Evolutionary conservation across 2,888 invertebrate genomes (phyloP), one percentile per base, ranked within the genome.

Genomic region (Agelastica alni): DNA sequence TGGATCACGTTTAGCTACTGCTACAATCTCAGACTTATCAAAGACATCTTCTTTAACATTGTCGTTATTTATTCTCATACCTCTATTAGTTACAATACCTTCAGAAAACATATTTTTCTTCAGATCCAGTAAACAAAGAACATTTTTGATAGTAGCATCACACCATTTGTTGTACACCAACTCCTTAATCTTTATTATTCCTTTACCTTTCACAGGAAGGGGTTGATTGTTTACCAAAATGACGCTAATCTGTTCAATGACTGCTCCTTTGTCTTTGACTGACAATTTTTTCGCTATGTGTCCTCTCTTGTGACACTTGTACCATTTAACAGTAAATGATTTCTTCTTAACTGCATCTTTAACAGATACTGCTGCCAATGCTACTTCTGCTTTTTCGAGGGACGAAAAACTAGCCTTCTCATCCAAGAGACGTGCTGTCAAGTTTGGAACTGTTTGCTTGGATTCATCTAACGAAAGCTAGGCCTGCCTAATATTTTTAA

Each of bases 371-470:
- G n/a, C n/a, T n/a, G n/a, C n/a, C n/a, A n/a, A n/a, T n/a, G n/a
- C n/a, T n/a, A n/a, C n/a, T n/a, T n/a, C n/a, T n/a, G n/a, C 22
- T 39, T 42, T 53, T 43, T 53, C 62, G 61, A 7, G 6, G 17
- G 5, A 28, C 4, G 10, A 45, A 48, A 65, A 31, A 17, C 39
- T 58, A 3, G 43, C 30, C 37, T 65, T 63, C 52, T 65, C 64
- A 44, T 65, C 63, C 5, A 65, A 5, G 4, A 67, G 39, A 14
- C 60, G 45, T 4, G 61, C 42, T 6, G 62, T 60, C 3, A 61
- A 30, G 31, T 64, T 65, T 10, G 17, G 16, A 9, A 64, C 30
- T 2, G 62, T 63, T 56, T 67, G 63, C 34, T 61, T 61, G 1
- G 6, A 18, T 54, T 59, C 59, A 16, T 58, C 59, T 12, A 62